Evolutionary conservation across 2,113 vertebrate species (phyloP).

Genomic region (Ramphastos sulfuratus): DNA sequence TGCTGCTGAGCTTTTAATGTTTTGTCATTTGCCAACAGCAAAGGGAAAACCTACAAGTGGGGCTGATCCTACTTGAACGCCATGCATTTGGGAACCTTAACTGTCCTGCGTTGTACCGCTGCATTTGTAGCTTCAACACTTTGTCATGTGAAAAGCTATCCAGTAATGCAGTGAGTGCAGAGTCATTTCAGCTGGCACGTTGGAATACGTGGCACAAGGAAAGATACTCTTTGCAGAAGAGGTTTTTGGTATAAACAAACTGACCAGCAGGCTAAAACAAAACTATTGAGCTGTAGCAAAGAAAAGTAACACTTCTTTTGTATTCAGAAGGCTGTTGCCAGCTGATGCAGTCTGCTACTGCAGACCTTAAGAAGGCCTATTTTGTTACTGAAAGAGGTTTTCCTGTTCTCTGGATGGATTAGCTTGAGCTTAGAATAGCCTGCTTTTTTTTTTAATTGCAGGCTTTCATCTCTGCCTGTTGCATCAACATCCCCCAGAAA

Average conservation of each 20-base stretch:
- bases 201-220: neutral
- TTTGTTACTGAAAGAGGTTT: conserved; percentile 33
- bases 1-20: conserved; percentile 2
- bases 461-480: neutral
- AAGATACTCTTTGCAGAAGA: neutral
- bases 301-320: conserved; percentile 24
- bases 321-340: neutral
- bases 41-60: neutral
- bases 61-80: neutral
- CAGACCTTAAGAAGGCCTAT: neutral
- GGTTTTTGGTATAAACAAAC: neutral
- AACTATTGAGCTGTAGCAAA: neutral
- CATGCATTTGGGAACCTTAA: neutral
- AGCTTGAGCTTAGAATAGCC: neutral
- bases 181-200: neutral
- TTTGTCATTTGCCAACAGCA: neutral
- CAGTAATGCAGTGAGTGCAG: accelerated
- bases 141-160: neutral
- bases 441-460: neutral
- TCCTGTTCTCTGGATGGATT: neutral
- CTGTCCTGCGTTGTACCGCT: neutral
- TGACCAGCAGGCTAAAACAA: neutral
- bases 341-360: neutral
- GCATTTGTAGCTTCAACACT: neutral
- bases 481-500: neutral